Conservation (phyloP, 2,888 invertebrate species). For the Saturnia japonica region DNA sequence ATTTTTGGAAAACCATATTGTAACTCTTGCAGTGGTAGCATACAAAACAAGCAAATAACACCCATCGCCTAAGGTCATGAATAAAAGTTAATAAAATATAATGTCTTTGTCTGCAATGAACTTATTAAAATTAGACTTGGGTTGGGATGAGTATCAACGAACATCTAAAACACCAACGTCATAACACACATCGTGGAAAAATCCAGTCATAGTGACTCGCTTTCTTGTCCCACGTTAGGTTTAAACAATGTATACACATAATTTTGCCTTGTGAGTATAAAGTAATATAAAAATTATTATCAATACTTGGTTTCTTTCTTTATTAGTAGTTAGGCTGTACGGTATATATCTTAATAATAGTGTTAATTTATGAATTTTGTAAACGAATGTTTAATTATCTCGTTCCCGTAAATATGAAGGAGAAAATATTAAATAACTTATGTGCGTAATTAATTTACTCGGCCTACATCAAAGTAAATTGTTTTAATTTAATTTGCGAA, state of each 20-base stretch:
- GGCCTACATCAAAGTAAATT: not conserved
- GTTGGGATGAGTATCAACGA: no score
- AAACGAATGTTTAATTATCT: constrained; percentile 11
- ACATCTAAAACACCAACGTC: no score
- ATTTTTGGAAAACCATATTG: no score
- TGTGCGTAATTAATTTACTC: not conserved
- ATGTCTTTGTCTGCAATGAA: no score
- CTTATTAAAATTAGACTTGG: no score
- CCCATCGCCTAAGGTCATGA: no score
- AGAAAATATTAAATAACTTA: constrained; percentile 11
- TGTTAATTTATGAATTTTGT: constrained; percentile 6
- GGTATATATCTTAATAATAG: constrained; percentile 4
- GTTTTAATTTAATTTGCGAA: not conserved
- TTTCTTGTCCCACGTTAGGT: not conserved
- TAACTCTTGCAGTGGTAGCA: no score
- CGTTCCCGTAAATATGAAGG: no score
- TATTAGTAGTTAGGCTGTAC: not conserved
- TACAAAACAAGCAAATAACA: no score
- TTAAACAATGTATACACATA: not conserved
- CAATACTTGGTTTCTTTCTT: not conserved
- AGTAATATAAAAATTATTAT: not conserved
- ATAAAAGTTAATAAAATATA: no score
- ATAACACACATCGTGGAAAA: not conserved
- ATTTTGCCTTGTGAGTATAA: not conserved
- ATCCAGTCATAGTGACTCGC: not conserved